Conservation (phyloP, 2,888 invertebrate species). For the Synergus gifuensis region DNA sequence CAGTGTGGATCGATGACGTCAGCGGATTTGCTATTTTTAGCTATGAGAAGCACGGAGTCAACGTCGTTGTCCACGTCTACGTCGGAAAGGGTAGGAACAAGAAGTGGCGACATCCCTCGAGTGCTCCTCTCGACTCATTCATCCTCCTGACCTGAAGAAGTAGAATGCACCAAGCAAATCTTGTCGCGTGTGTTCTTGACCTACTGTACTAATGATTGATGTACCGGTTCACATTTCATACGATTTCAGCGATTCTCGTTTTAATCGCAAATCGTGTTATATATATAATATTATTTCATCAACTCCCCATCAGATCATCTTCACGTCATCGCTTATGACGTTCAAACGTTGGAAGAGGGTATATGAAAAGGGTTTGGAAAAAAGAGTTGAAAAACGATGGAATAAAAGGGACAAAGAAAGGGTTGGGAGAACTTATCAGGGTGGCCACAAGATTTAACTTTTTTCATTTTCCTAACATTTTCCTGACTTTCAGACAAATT, state of each 20-base stretch:
- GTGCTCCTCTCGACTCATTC: constrained; percentile 63
- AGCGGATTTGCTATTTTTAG: constrained; percentile 68
- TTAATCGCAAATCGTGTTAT: not conserved
- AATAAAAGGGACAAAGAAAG: too few relatives aligned
- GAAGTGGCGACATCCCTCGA: constrained; percentile 57
- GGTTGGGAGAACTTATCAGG: too few relatives aligned
- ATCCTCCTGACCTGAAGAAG: constrained; percentile 60
- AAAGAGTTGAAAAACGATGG: too few relatives aligned
- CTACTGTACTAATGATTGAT: constrained; percentile 9
- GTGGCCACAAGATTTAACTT: too few relatives aligned
- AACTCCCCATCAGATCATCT: too few relatives aligned
- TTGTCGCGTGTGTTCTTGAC: constrained; percentile 39
- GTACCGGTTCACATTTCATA: not conserved
- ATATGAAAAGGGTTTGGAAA: too few relatives aligned
- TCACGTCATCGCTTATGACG: too few relatives aligned
- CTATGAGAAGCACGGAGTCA: constrained; percentile 43
- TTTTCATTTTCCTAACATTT: too few relatives aligned
- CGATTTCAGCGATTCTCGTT: not conserved
- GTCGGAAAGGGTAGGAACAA: constrained; percentile 10
- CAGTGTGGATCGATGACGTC: constrained; percentile 68
- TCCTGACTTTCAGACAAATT: too few relatives aligned
- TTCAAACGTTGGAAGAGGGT: too few relatives aligned
- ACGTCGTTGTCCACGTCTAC: constrained; percentile 12
- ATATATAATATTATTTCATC: too few relatives aligned
- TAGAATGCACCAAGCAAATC: constrained; percentile 21